These are phyloP conservation scores for Scartelaos histophorus DNA, from an alignment of 2,113 vertebrate genomes.

Conservation along the genomic window DNA sequence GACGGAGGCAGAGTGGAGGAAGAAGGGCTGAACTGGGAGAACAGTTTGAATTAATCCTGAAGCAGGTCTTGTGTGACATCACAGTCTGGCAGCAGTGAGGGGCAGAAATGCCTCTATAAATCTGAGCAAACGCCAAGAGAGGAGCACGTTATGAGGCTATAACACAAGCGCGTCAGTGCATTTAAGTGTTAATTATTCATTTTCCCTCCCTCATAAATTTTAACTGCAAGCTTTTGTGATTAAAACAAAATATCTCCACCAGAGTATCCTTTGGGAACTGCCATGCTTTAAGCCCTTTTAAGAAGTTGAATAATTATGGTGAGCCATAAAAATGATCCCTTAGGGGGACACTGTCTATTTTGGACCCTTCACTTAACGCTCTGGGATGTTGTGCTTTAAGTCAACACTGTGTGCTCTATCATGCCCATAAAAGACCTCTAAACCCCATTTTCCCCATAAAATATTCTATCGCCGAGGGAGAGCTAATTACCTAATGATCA, in stretches of 20 bases:
- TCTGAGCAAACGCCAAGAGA: slow-evolving; percentile 59
- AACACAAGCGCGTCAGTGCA: slow-evolving; percentile 66
- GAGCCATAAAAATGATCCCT: slow-evolving; percentile 68
- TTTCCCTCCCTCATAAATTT: slow-evolving; percentile 74
- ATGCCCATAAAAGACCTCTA: slow-evolving; percentile 28
- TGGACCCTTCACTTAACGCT: slow-evolving; percentile 37
- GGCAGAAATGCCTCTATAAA: slow-evolving; percentile 55
- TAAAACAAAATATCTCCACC: slow-evolving; percentile 73
- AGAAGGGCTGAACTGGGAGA: slow-evolving; percentile 29
- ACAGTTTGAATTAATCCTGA: slow-evolving; percentile 39
- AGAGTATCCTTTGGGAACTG: slow-evolving; percentile 68
- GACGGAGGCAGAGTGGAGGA: not conserved
- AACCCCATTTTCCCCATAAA: slow-evolving; percentile 42
- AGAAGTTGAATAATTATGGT: slow-evolving; percentile 72
- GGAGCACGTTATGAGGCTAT: slow-evolving; percentile 57
- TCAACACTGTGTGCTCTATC: slow-evolving; percentile 33
- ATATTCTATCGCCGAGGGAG: slow-evolving; percentile 44
- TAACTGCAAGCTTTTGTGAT: slow-evolving; percentile 75
- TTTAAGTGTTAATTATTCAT: slow-evolving; percentile 78
- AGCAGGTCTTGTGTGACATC: slow-evolving; percentile 56
- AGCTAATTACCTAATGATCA: slow-evolving; percentile 65
- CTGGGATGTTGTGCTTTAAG: slow-evolving; percentile 52
- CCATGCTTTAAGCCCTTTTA: slow-evolving; percentile 73
- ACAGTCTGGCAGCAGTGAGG: slow-evolving; percentile 44
- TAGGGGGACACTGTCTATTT: slow-evolving; percentile 63